Evolutionary conservation across 2,888 invertebrate genomes (phyloP).

Genomic region (Agriotes lineatus): DNA sequence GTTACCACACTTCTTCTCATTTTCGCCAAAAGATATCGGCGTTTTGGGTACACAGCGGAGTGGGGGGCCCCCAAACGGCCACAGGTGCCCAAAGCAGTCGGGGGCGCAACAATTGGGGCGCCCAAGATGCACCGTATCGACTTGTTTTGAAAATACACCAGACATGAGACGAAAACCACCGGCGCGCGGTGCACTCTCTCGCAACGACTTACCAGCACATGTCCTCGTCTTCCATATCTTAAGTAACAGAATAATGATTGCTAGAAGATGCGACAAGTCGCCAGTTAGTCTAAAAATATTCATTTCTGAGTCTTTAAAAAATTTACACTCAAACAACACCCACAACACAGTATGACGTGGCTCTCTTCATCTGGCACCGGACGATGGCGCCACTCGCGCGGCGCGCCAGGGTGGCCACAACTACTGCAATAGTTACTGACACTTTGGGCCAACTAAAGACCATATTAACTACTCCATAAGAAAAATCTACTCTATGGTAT

Average conservation of each 20-base stretch:
- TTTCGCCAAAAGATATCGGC: neutral
- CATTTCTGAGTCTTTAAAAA: constrained; percentile 72
- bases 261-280: constrained; percentile 96
- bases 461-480: no score
- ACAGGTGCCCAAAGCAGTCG: neutral
- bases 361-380: constrained; percentile 47
- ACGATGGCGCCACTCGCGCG: constrained; percentile 45
- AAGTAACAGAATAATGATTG: constrained; percentile 92
- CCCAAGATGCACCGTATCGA: constrained; percentile 48
- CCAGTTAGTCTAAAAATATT: constrained; percentile 98
- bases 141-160: constrained; percentile 23
- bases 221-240: constrained; percentile 99
- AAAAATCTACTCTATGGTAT: no score
- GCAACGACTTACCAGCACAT: constrained; percentile 86
- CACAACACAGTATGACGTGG: constrained; percentile 54
- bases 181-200: neutral
- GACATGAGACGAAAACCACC: neutral
- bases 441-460: neutral
- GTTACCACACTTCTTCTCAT: constrained; percentile 17
- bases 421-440: neutral
- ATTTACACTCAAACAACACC: constrained; percentile 51
- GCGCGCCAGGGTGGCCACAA: neutral
- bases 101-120: neutral
- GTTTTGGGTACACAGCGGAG: no score
- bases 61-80: no score